Evolutionary conservation across 2,113 vertebrate species (phyloP), one percentile per base, ranked within the genome.

Genomic region (Eublepharis macularius): DNA sequence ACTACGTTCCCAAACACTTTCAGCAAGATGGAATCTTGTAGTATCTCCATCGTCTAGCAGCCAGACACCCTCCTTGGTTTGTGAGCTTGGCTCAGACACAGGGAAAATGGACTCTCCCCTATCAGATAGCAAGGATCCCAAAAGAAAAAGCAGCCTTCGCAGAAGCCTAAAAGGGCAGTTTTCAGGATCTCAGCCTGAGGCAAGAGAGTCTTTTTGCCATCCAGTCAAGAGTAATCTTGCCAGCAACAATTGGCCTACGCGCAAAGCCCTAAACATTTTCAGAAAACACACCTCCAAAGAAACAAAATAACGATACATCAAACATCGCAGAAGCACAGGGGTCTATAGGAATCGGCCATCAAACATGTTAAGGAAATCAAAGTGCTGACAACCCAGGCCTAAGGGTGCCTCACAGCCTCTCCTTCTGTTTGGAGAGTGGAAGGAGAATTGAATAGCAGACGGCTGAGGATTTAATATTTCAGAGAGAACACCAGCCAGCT

Each of bases 401-500:
- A 36, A 10, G 76, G 76, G 43, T 14, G 60, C n/a, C 63, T 47
- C 49, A n/a, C 3, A 13, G 69, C 36, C 19, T 51, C 47, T 19
- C 63, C 26, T 39, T 72, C 76, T 80, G 68, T 39, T 80, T 43
- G 13, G 29, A 72, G 77, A 32, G 36, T n/a, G n/a, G 68, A 34
- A 34, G 41, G 24, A 79, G 32, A 57, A 57, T 39, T 54, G 65
- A 79, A 29, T 47, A 2, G 63, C 45, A 13, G 36, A 47, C 14
- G 5, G 54, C 57, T 65, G 1, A 9, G 65, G 39, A 5, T 47
- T 96, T 93, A 95, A 95, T 95, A 95, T 95, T 93, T 92, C 91
- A 81, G 84, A 24, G 51, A 39, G 74, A 10, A 19, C 17, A 66
- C 32, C 57, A 13, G 34, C 70, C 76, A 80, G 89, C 89, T 91